These are phyloP conservation scores for Catalaphyllia jardinei DNA, from an alignment of 64 coral and sea anemone species.

Conservation along the genomic window DNA sequence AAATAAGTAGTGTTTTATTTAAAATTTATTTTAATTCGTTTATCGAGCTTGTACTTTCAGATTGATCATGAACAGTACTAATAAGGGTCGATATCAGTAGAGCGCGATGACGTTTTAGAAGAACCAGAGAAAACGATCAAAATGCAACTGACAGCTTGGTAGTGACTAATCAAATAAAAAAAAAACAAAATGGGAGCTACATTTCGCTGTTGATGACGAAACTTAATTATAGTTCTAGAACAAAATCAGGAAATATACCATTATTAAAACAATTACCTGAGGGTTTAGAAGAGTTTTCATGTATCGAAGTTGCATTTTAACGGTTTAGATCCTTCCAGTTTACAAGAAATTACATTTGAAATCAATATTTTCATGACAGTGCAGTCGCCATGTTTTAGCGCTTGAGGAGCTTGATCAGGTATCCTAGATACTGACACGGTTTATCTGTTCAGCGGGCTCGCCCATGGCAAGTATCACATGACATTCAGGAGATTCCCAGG, in stretches of 20 bases:
- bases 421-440: slow-evolving; percentile 55
- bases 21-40: no score
- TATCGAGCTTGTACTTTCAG: no score
- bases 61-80: no score
- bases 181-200: not conserved
- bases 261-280: slow-evolving; percentile 58
- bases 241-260: not conserved
- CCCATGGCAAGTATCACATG: slow-evolving; percentile 9
- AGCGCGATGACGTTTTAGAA: no score
- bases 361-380: not conserved
- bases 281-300: slow-evolving; percentile 97
- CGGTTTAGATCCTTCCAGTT: not conserved
- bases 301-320: slow-evolving; percentile 96
- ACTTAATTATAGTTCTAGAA: not conserved
- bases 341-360: not conserved
- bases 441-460: not conserved
- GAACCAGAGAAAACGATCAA: no score
- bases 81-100: no score
- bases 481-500: not conserved
- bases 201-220: not conserved
- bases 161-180: no score
- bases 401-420: no score
- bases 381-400: slow-evolving; percentile 61
- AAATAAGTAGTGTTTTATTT: no score
- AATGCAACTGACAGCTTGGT: no score